A percentile compares a stretch with the other conserved stretches of the same genome.
Evolutionary conservation across 1,140 invertebrate species (phyloP).

Genomic region (Ptiloglossa arizonensis): DNA sequence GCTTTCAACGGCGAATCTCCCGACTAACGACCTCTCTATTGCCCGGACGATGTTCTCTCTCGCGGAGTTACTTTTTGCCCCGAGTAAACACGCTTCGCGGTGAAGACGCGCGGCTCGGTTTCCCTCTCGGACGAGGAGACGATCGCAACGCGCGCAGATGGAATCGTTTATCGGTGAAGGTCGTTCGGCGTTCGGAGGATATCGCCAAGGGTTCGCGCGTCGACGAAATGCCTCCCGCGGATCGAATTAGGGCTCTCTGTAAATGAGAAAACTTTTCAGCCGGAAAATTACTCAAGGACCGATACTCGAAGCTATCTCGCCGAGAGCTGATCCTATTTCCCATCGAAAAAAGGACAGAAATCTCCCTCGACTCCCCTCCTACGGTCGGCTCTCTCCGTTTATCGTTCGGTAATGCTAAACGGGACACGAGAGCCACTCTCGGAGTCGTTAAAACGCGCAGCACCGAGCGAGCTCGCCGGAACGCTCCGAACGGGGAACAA

Average conservation of each 20-base stretch:
- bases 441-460: slow-evolving; percentile 18
- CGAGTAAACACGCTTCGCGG: background rate
- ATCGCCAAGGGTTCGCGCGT: slow-evolving; percentile 13
- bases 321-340: slow-evolving; percentile 6
- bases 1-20: background rate
- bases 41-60: background rate
- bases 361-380: too few relatives aligned
- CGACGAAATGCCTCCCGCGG: background rate
- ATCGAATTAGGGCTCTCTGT: slow-evolving; percentile 35
- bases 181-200: background rate
- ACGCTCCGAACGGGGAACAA: background rate
- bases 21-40: background rate
- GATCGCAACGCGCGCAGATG: background rate
- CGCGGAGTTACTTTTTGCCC: background rate
- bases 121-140: background rate
- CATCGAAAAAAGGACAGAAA: background rate
- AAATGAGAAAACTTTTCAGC: slow-evolving; percentile 44
- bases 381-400: background rate
- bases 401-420: slow-evolving; percentile 6
- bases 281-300: slow-evolving; percentile 40
- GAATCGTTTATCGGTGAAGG: slow-evolving; percentile 12
- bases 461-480: background rate
- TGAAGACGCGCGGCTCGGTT: background rate
- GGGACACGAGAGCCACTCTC: background rate
- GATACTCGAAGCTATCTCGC: slow-evolving; percentile 16